Base-by-base conservation (phyloP, 92 coral and sea anemone genomes). In the Paramuricea clavata region DNA sequence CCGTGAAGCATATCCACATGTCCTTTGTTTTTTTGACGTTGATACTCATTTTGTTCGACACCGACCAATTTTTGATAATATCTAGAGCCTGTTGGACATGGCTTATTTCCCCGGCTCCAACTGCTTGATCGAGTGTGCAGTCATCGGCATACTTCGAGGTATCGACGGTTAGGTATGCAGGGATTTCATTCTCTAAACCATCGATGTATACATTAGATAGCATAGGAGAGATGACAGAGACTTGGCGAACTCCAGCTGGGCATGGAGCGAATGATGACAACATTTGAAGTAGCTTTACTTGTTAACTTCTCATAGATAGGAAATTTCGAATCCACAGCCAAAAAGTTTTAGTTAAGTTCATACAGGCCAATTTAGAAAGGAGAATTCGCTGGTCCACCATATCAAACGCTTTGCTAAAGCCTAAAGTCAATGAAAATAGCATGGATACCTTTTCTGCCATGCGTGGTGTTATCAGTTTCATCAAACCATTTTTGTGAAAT, bases 401-500 rank as follows among this genome's bases (percentile, higher is more conserved):
- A 19, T 50, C 59, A 19, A 50, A 50, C 12, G 59, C 59, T 16
- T 50, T 50, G 21, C 59, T 8, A 50, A 50, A 50, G 59, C 2
- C 59, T 8, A 50, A 50, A 50, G 59, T 50, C 59, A 7, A 50
- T 50, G 59, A 19, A 50, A 8, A 50, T 7, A 50, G 59, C 59
- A 19, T 50, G 59, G 17, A 50, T 25, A 21, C 31, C 69, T 5
- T 61, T 61, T 13, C 69, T 22, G 33, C 33, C 69, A 61, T 61
- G 69, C 33, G 33, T 3, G 5, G 62, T 13, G 69, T 61, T 61
- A 1, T 61, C 33, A 1, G 31, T 61, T 21, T 21, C 31, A 19
- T 61, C 33, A 61, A 61, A 61, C 69, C 69, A 61, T 21, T 61
- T 61, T 25, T 61, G 69, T 10, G 13, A 61, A 22, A 61, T 61